These are phyloP conservation scores for Coenobita brevimanus DNA, from an alignment of 1,140 invertebrate genomes.

Conservation along the genomic window DNA sequence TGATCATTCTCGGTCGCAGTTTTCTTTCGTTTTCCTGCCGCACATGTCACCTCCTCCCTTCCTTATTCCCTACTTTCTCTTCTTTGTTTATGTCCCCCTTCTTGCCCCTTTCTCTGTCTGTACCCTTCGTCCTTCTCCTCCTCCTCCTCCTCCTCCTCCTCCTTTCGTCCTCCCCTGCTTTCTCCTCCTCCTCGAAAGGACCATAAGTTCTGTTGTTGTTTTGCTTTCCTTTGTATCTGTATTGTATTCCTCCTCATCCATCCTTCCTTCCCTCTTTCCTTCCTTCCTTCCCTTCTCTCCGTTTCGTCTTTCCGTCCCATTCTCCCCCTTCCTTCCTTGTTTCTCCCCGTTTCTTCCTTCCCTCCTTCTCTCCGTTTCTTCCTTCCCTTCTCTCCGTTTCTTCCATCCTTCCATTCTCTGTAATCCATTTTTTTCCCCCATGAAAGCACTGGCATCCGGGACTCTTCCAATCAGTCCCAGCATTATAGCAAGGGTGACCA, in stretches of 20 bases:
- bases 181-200: too few species aligned
- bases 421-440: too few species aligned
- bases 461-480: too few species aligned
- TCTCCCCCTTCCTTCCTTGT: neutral
- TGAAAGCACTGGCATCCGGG: too few species aligned
- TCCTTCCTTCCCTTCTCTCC: constrained; percentile 1
- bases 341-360: neutral
- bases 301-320: neutral
- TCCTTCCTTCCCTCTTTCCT: neutral
- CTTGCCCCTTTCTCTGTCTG: neutral
- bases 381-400: neutral
- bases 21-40: neutral
- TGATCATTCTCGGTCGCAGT: neutral
- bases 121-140: neutral
- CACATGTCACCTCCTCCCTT: neutral
- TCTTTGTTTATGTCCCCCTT: neutral
- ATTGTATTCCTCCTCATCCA: neutral
- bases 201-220: neutral
- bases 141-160: neutral
- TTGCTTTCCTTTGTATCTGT: neutral
- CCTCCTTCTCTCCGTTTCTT: neutral
- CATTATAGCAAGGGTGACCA: too few species aligned
- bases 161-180: neutral
- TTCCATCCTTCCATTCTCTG: too few species aligned
- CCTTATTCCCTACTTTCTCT: neutral